phyloP scores from a whole-genome alignment of 2,797 vertebrate species.

The Molothrus ater region DNA sequence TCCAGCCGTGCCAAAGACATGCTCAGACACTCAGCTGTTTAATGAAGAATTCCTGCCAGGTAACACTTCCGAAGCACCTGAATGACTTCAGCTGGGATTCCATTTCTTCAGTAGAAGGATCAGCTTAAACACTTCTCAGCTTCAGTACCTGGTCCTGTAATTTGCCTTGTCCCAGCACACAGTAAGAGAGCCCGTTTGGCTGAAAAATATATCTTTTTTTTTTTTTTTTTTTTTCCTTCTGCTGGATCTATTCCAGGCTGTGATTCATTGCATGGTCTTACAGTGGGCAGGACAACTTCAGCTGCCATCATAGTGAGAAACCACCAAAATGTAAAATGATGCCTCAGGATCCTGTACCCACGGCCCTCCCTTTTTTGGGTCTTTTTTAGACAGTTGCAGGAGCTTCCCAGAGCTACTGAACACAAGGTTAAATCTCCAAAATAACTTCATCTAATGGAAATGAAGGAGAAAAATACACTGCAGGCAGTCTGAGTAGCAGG shows the following conservation, averaged over 20 bases:
- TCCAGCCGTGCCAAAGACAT: neutral
- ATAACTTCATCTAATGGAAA: neutral
- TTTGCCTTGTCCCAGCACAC: neutral
- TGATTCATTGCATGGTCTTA: slow-evolving; percentile 34
- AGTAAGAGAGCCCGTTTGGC: neutral
- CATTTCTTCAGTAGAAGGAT: neutral
- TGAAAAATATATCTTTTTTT: neutral
- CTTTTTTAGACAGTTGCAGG: neutral
- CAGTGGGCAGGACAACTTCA: neutral
- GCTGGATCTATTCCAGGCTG: neutral
- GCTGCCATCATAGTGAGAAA: slow-evolving; percentile 45
- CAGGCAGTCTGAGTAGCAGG: neutral
- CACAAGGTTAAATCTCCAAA: neutral
- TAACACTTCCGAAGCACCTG: neutral
- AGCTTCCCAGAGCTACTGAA: neutral
- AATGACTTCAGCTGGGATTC: neutral
- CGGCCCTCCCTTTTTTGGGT: neutral
- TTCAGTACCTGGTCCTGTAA: fast-evolving
- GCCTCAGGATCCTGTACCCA: neutral
- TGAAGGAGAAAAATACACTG: neutral
- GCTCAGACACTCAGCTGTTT: neutral
- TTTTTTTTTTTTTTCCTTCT: neutral
- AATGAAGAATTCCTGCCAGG: neutral
- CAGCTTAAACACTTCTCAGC: neutral
- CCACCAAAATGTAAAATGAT: slow-evolving; percentile 16